Evolutionary conservation across 2,888 invertebrate species (phyloP), one percentile per base, ranked within the genome.

Genomic region (Lochmaea capreae): DNA sequence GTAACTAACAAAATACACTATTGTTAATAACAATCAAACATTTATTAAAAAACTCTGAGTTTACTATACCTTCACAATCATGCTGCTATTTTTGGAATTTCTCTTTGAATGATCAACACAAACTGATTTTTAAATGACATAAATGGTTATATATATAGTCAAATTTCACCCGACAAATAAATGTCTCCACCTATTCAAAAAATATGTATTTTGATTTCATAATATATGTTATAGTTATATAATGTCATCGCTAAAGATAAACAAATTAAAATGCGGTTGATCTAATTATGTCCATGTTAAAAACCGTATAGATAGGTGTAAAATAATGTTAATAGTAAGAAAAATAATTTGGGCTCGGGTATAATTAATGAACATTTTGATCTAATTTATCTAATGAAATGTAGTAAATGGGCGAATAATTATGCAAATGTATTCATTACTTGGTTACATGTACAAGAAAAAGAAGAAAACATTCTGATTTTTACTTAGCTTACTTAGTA

Each of bases 61-160:
- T n/a, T n/a, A n/a, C 18, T 18, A 54, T 72, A 75, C 75, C 70
- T 75, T 73, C 26, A 58, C 9, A 61, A 73, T 52, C 75, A 75
- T 75, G 61, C 67, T 69, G 18, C 14, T 46, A 67, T 39, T 33
- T 73, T 68, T 14, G 58, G 46, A 62, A 5, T 59, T 68, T 46
- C 59, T 65, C 43, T 52, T 54, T 46, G 59, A 65, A 18, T 18
- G 46, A 65, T 65, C 46, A 52, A 63, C 65, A 58, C 65, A 43
- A 22, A 73, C 68, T 73, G 69, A 65, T 65, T 39, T 59, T 12
- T 54, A 43, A 70, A 5, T 54, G 70, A 54, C 54, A 22, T 63
- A 42, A 70, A 54, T 63, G 63, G 63, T 54, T 63, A 65, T 65
- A 63, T 68, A 61, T 70, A 70, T 68, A 68, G 61, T 26, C 33